phyloP scores from a whole-genome alignment of 2,113 vertebrate species.

The Platycercus adscitus region DNA sequence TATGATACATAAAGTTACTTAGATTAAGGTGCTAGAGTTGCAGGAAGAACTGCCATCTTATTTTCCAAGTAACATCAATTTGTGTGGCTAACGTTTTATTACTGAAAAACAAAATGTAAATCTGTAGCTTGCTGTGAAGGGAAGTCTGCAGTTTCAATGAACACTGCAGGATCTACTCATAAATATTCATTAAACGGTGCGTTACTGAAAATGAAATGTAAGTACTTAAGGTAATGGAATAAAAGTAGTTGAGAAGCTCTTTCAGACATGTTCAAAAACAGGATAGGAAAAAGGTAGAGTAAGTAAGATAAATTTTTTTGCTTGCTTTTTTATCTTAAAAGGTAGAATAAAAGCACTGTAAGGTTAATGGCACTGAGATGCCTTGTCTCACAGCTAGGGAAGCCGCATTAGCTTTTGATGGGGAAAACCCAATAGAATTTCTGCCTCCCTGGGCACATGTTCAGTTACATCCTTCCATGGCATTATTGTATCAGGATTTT shows the following conservation, averaged over 20 bases:
- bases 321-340: neutral
- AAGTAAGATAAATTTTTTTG: neutral
- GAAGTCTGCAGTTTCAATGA: conserved; percentile 71
- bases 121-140: conserved; percentile 72
- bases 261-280: conserved; percentile 38
- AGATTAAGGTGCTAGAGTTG: conserved; percentile 51
- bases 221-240: conserved; percentile 77
- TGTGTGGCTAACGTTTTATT: conserved; percentile 76
- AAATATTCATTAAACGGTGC: conserved; percentile 81
- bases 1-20: neutral
- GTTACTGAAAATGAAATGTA: conserved; percentile 81
- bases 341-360: neutral
- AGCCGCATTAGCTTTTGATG: neutral
- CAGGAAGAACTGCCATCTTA: conserved; percentile 55
- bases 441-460: neutral
- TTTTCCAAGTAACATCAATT: conserved; percentile 73
- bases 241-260: conserved; percentile 67
- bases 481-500: neutral
- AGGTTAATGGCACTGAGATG: neutral
- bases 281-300: conserved; percentile 5
- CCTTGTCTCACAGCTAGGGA: neutral
- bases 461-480: neutral
- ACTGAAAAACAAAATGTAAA: conserved; percentile 78
- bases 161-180: conserved; percentile 75
- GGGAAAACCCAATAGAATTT: neutral